Evolutionary conservation across 2,888 invertebrate genomes (phyloP).

Genomic region (Ecdyonurus torrentis): DNA sequence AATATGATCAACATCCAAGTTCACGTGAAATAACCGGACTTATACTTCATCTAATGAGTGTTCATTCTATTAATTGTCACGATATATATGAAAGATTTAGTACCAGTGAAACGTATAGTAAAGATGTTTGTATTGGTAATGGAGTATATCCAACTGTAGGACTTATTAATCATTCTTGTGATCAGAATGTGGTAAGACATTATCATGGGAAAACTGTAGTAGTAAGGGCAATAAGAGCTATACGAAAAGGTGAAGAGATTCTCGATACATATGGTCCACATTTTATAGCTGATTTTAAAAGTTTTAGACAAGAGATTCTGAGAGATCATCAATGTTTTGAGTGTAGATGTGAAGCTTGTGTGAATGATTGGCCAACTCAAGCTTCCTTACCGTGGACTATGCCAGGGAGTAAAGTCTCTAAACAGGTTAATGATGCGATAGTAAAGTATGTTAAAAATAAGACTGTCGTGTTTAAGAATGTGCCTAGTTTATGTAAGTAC

Average conservation of each 20-base stretch:
- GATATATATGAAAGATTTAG: neutral
- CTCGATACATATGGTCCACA: slow-evolving; percentile 71
- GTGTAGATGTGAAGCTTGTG: slow-evolving; percentile 62
- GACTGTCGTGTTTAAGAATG: neutral
- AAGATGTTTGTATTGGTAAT: slow-evolving; percentile 21
- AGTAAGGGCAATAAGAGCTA: slow-evolving; percentile 42
- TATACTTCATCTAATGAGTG: neutral
- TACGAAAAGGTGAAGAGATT: slow-evolving; percentile 50
- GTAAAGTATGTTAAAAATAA: neutral
- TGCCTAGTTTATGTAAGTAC: neutral
- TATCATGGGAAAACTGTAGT: slow-evolving; percentile 31
- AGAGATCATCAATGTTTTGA: slow-evolving; percentile 60
- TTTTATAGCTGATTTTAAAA: slow-evolving; percentile 43
- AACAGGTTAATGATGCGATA: too few relatives aligned
- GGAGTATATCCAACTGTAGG: slow-evolving; percentile 35
- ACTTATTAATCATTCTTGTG: slow-evolving; percentile 75
- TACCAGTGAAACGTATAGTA: too few relatives aligned
- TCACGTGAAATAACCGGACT: neutral
- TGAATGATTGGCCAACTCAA: slow-evolving; percentile 42
- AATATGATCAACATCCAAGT: neutral
- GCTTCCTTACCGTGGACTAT: neutral
- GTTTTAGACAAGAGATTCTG: slow-evolving; percentile 39
- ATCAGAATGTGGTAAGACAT: slow-evolving; percentile 57
- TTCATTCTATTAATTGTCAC: neutral
- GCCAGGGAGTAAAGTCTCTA: neutral